These are phyloP conservation scores for Coleophora flavipennella DNA, from an alignment of 2,888 invertebrate species.

Conservation along the genomic window DNA sequence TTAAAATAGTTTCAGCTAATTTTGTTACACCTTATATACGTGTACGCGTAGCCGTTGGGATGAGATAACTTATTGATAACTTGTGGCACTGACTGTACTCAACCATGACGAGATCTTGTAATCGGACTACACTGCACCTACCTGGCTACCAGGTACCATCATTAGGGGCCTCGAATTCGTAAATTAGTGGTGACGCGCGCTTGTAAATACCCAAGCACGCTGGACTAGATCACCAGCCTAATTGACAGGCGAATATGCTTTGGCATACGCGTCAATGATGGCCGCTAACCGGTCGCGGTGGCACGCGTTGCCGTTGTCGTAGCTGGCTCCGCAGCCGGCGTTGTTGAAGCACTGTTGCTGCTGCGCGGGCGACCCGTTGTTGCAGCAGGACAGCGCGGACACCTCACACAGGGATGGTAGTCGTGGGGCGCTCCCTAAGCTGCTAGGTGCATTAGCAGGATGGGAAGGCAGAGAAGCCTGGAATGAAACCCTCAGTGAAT, in stretches of 20 bases:
- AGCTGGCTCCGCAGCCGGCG: conserved; percentile 30
- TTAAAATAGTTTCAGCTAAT: too few relatives aligned
- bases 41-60: too few relatives aligned
- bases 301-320: conserved; percentile 29
- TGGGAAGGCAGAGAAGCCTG: neutral
- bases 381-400: conserved; percentile 49
- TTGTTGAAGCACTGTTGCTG: conserved; percentile 34
- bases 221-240: conserved; percentile 13
- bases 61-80: too few relatives aligned
- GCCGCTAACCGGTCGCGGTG: conserved; percentile 21
- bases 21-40: too few relatives aligned
- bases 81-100: too few relatives aligned
- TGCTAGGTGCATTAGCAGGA: too few relatives aligned
- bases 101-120: too few relatives aligned
- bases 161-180: too few relatives aligned
- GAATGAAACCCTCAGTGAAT: neutral
- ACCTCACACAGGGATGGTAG: conserved; percentile 36
- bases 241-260: conserved; percentile 31
- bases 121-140: too few relatives aligned
- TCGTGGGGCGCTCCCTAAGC: neutral
- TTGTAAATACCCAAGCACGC: too few relatives aligned
- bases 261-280: conserved; percentile 34
- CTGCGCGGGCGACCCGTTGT: conserved; percentile 21
- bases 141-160: too few relatives aligned
- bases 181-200: too few relatives aligned